These are phyloP conservation scores for Rhimphoctona megacephalus DNA, from an alignment of 2,888 invertebrate genomes.

Conservation along the genomic window DNA sequence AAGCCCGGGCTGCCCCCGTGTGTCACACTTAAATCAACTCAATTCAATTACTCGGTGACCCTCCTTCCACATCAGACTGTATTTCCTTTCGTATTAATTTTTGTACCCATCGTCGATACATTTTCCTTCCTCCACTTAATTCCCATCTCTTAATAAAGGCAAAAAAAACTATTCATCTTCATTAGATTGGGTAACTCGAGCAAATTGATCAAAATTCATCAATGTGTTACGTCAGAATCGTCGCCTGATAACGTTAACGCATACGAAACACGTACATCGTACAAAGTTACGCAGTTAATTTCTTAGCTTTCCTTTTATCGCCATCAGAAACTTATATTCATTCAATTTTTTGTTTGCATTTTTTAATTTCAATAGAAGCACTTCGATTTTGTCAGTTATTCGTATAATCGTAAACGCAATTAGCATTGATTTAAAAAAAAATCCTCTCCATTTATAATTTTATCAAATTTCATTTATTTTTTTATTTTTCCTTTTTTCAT, in stretches of 20 bases:
- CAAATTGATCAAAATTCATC: neutral
- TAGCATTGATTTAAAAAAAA: too few relatives aligned
- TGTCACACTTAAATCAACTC: slow-evolving; percentile 58
- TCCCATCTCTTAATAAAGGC: neutral
- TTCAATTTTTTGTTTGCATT: neutral
- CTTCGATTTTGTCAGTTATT: neutral
- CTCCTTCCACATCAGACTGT: slow-evolving; percentile 40
- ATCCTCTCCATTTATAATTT: too few relatives aligned
- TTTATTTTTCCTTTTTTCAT: neutral
- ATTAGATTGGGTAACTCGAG: neutral
- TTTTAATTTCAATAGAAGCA: neutral
- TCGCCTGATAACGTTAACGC: neutral
- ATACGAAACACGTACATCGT: neutral
- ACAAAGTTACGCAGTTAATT: neutral
- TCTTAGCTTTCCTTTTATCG: neutral
- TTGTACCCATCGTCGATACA: slow-evolving; percentile 6
- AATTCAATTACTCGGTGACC: slow-evolving; percentile 57
- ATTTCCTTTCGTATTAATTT: slow-evolving; percentile 56
- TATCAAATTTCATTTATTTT: too few relatives aligned
- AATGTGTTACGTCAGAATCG: neutral
- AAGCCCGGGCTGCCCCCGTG: slow-evolving; percentile 26
- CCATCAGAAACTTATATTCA: neutral
- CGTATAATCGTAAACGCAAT: neutral
- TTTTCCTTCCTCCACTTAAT: neutral
- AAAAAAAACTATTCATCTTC: neutral